These are phyloP conservation scores for Harpagifer antarcticus DNA, from an alignment of 2,797 vertebrate species.

Conservation along the genomic window DNA sequence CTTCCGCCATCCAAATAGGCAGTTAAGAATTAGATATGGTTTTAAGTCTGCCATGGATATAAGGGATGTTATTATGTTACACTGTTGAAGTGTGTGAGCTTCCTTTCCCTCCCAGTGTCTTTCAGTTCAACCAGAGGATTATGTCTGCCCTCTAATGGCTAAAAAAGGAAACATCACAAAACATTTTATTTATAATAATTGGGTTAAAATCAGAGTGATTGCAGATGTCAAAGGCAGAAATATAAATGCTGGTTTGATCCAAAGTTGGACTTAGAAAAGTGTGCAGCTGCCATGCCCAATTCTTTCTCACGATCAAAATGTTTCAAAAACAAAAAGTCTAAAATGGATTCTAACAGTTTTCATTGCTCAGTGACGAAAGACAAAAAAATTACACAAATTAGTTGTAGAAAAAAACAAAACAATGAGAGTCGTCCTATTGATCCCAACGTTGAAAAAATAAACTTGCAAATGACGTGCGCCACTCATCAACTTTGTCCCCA, in stretches of 20 bases:
- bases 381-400: conserved; percentile 28
- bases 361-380: conserved; percentile 18
- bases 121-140: conserved; percentile 36
- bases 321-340: conserved; percentile 8
- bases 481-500: conserved; percentile 73
- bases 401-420: conserved; percentile 6
- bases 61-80: conserved; percentile 35
- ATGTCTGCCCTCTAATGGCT: conserved; percentile 72
- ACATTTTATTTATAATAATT: neutral
- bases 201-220: conserved; percentile 24
- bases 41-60: conserved; percentile 41
- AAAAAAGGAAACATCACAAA: conserved; percentile 19
- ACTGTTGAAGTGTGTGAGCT: conserved; percentile 26
- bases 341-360: neutral
- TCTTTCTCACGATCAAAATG: conserved; percentile 5
- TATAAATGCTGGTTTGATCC: conserved; percentile 26
- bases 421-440: conserved; percentile 44
- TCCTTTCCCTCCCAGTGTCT: conserved; percentile 1
- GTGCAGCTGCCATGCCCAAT: neutral
- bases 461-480: conserved; percentile 48
- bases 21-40: conserved; percentile 32
- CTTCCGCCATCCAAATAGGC: conserved; percentile 11
- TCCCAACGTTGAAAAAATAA: conserved; percentile 7
- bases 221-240: conserved; percentile 23
- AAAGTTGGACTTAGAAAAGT: conserved; percentile 40